phyloP scores from a whole-genome alignment of 1,140 invertebrate genomes.

The Cylas formicarius region DNA sequence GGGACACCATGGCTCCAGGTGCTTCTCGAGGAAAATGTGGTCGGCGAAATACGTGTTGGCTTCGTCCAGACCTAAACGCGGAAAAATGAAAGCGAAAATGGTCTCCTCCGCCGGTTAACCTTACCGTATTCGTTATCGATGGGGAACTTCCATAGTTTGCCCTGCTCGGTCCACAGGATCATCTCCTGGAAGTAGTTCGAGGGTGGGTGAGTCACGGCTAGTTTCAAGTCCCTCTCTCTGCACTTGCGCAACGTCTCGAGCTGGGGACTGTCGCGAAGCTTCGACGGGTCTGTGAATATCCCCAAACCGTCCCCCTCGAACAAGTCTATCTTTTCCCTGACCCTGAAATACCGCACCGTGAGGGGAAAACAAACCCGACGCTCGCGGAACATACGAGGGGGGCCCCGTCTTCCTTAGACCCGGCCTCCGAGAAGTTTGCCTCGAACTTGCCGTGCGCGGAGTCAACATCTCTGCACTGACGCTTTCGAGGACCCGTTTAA shows the following conservation, averaged over 20 bases:
- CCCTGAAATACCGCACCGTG: slow-evolving; percentile 15
- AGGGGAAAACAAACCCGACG: neutral
- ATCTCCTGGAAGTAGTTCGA: slow-evolving; percentile 88
- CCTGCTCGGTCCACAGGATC: slow-evolving; percentile 88
- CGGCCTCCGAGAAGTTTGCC: too few species aligned
- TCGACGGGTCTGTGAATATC: slow-evolving; percentile 47
- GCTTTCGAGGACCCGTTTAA: slow-evolving; percentile 27
- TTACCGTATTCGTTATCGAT: slow-evolving; percentile 95
- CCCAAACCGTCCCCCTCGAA: slow-evolving; percentile 51
- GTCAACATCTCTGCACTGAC: slow-evolving; percentile 12
- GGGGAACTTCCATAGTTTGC: slow-evolving; percentile 94
- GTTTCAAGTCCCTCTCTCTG: slow-evolving; percentile 55
- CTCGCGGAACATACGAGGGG: neutral
- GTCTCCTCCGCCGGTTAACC: slow-evolving; percentile 8
- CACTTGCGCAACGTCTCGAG: slow-evolving; percentile 63
- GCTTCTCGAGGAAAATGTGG: slow-evolving; percentile 86
- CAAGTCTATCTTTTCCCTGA: slow-evolving; percentile 44
- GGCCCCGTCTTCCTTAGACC: too few species aligned
- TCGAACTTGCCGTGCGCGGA: slow-evolving; percentile 3
- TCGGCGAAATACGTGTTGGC: slow-evolving; percentile 75
- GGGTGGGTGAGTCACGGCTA: slow-evolving; percentile 62
- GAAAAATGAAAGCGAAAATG: slow-evolving; percentile 44
- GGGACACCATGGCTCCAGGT: slow-evolving; percentile 85
- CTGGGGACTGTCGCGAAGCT: slow-evolving; percentile 40
- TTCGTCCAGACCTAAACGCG: slow-evolving; percentile 67